A percentile compares a stretch with the other conserved stretches of the same genome.
Conservation (phyloP, 2,113 vertebrate species). For the Alethe castanea region DNA sequence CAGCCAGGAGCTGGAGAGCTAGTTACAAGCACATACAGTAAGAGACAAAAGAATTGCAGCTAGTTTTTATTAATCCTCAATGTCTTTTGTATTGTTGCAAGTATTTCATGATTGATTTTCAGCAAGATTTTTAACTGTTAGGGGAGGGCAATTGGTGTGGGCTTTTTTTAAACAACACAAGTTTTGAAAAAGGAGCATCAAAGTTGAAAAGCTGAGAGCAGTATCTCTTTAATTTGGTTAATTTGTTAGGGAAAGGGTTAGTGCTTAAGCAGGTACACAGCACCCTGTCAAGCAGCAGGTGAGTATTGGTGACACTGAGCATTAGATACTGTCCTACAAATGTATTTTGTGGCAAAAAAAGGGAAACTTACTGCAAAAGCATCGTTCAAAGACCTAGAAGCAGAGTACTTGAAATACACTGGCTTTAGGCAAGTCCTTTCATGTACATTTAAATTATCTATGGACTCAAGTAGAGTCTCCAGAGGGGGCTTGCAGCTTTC, state of each 20-base stretch:
- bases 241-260: background rate
- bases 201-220: background rate
- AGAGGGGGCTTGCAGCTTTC: background rate
- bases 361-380: background rate
- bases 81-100: background rate
- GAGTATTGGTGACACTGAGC: background rate
- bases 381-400: background rate
- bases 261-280: background rate
- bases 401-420: background rate
- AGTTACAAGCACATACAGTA: background rate
- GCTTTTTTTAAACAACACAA: background rate
- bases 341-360: background rate
- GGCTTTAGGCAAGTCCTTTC: conserved; percentile 35
- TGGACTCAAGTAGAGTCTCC: conserved; percentile 24
- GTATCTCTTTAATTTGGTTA: background rate
- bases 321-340: background rate
- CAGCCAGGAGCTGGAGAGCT: background rate
- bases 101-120: background rate
- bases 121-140: background rate
- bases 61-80: background rate
- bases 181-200: background rate
- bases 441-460: conserved; percentile 60
- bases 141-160: background rate
- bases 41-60: background rate
- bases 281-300: background rate